Percentiles rank a stretch among this genome's conserved stretches.
phyloP scores from a whole-genome alignment of 2,113 vertebrate genomes.

The Atrichornis clamosus region DNA sequence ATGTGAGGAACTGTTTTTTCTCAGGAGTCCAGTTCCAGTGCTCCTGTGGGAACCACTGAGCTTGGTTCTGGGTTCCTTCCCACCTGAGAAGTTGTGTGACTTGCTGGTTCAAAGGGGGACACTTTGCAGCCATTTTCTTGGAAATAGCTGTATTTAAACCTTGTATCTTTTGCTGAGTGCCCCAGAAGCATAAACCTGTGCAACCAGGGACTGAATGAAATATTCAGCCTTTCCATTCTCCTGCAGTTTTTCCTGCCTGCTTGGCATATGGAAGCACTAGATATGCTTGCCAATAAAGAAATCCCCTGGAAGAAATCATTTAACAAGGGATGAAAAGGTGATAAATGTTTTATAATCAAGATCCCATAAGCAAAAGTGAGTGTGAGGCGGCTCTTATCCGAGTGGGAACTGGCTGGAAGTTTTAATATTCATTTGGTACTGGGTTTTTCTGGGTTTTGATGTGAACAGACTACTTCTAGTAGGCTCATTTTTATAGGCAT shows the following conservation, averaged over 20 bases:
- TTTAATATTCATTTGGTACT: slow-evolving; percentile 6
- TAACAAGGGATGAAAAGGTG: slow-evolving; percentile 23
- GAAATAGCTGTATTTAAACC: not conserved
- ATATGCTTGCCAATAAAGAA: slow-evolving; percentile 6
- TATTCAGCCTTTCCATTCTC: not conserved
- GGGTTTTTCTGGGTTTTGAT: slow-evolving; percentile 6
- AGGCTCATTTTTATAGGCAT: not conserved
- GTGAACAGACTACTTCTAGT: not conserved
- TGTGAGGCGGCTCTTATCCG: not conserved
- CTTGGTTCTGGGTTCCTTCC: not conserved
- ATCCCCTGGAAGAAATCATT: slow-evolving; percentile 28
- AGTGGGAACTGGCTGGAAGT: not conserved
- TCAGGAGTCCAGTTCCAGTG: not conserved
- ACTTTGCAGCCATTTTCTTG: not conserved
- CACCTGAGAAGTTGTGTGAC: not conserved
- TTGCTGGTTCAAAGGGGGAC: not conserved
- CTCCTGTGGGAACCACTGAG: not conserved
- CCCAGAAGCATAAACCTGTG: not conserved
- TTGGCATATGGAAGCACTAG: slow-evolving; percentile 15
- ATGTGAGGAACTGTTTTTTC: not conserved
- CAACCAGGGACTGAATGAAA: not conserved
- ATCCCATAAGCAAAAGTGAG: not conserved
- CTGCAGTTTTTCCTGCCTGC: not conserved
- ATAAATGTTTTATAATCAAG: slow-evolving; percentile 41
- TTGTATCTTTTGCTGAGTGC: not conserved